These are phyloP conservation scores for Chamaetylas fuelleborni DNA, from an alignment of 2,113 vertebrate genomes.

Conservation along the genomic window DNA sequence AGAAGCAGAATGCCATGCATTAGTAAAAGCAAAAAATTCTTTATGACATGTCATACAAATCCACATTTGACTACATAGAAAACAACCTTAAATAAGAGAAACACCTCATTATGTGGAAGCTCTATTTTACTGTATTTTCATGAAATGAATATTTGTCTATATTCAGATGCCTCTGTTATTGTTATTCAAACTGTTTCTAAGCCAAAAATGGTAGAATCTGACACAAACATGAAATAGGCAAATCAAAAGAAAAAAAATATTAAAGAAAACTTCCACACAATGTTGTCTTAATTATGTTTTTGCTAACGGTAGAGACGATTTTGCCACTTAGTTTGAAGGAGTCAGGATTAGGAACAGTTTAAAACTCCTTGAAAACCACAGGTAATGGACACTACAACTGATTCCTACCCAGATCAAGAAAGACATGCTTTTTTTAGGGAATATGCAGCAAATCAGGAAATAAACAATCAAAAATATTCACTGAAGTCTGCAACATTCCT, in stretches of 20 bases:
- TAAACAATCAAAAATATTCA: neutral
- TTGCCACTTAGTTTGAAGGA: neutral
- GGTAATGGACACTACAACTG: neutral
- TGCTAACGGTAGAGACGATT: neutral
- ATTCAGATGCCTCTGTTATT: neutral
- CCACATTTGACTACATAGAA: neutral
- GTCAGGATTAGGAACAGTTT: neutral
- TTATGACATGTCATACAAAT: neutral
- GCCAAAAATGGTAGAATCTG: neutral
- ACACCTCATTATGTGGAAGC: neutral
- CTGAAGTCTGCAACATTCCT: neutral
- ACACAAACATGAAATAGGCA: neutral
- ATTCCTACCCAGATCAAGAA: neutral
- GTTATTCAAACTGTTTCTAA: neutral
- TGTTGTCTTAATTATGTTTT: neutral
- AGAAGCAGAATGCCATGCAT: neutral
- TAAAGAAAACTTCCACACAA: neutral
- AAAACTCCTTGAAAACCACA: neutral
- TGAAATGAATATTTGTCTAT: neutral
- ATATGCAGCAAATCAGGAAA: neutral
- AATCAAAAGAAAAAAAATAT: neutral
- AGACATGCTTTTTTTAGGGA: rapidly evolving
- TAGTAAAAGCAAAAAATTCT: neutral
- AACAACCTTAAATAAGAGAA: neutral
- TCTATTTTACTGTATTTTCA: neutral